Base-by-base conservation (phyloP, 2,797 vertebrate genomes). In the Diplodus puntazzo region DNA sequence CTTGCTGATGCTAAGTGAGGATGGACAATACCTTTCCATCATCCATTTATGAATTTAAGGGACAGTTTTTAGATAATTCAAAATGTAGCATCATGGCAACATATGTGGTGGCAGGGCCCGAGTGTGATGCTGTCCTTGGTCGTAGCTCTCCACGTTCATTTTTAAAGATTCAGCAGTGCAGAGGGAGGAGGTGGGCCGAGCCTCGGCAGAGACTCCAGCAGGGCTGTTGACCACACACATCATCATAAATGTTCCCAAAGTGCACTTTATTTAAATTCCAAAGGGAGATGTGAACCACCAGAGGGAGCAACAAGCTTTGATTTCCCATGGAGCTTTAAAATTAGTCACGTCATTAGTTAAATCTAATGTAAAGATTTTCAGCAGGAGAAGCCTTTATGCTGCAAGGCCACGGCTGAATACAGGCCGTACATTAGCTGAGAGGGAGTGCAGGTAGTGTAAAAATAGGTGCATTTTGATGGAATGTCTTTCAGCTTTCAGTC, bases 251-350 rank as follows among this genome's bases (percentile, higher is more conserved):
- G 62, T 39, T 39, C 27, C 9, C 27, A 49, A 52, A 79, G 52
- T 39, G 77, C 27, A 64, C 61, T 67, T 67, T 5, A 67, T 63
- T 76, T 80, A 5, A 79, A 63, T 48, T 58, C 77, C 68, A 77
- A 59, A 82, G 83, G 72, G 80, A 77, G 46, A 61, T 7, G n/a
- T 74, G 75, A 84, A 57, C 86, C 88, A 92, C 76, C 79, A 92
- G 88, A 91, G 91, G 86, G 88, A 88, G 89, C 88, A 89, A 69
- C 77, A 69, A 62, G 67, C 78, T 89, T 82, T 84, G 67, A 85
- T 77, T 88, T 80, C 75, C 73, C 21, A 4, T 17, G 58, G 71
- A 81, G 59, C 52, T 58, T 23, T 72, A 66, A 82, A 81, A 82
- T 79, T 58, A 34, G 50, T 80, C 76, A 75, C 69, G 69, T 27